These are phyloP conservation scores for Aldabrachelys gigantea DNA, from an alignment of 2,113 vertebrate genomes.

Conservation along the genomic window DNA sequence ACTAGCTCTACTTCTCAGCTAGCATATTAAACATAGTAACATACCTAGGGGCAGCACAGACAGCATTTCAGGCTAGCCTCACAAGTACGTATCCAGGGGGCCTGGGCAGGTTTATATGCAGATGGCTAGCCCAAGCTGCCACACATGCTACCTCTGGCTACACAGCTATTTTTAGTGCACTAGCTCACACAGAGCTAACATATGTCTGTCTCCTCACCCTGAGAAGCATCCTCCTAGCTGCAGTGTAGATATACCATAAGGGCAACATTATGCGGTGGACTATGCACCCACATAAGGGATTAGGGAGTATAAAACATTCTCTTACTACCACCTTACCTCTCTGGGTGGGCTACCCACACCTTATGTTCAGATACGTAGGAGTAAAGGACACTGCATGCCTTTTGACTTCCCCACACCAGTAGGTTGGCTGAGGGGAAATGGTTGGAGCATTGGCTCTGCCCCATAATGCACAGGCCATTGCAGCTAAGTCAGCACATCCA, in stretches of 20 bases:
- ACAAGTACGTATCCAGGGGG: too few relatives aligned
- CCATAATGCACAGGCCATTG: background rate
- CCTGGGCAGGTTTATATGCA: too few relatives aligned
- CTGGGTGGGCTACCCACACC: background rate
- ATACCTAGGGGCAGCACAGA: too few relatives aligned
- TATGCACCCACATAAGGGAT: background rate
- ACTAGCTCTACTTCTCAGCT: background rate
- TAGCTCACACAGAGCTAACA: too few relatives aligned
- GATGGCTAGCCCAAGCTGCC: too few relatives aligned
- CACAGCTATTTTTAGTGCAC: too few relatives aligned
- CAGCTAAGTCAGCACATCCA: background rate
- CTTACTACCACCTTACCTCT: background rate
- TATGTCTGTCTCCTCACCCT: too few relatives aligned
- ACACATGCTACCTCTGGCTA: too few relatives aligned
- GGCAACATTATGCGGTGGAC: background rate
- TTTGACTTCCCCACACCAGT: background rate
- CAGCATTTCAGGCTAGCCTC: too few relatives aligned
- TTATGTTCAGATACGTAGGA: background rate
- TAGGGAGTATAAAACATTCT: background rate
- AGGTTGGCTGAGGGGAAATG: background rate
- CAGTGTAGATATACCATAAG: too few relatives aligned
- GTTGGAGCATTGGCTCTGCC: background rate
- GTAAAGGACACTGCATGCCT: background rate
- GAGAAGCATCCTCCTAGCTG: too few relatives aligned
- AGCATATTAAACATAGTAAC: too few relatives aligned